Base-by-base conservation (phyloP, 2,888 invertebrate genomes). In the Hanleya hanleyi region DNA sequence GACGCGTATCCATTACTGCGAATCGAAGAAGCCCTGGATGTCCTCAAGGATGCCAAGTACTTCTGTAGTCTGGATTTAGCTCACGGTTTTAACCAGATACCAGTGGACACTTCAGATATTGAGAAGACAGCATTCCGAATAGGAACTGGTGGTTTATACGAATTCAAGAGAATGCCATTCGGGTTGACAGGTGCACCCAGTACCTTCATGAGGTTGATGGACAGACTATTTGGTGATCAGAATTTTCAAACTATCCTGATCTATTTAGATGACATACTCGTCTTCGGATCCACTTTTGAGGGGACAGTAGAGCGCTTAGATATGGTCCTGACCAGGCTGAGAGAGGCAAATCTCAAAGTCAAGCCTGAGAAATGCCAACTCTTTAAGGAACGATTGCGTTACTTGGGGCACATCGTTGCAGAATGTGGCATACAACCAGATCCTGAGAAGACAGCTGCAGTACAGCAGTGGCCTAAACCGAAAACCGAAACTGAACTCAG, bases 1-100 rank as follows among this genome's bases (percentile, higher is more conserved):
- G 83, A 85, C 65, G 67, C 64, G 2, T 77, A 76, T 65, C 83
- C 83, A 0, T 64, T 86, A 12, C 80, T 83, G 1, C 38, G 69
- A 1, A 78, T 86, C n/a, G 74, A 81, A 5, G 81, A 82, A 15
- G 62, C 71, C 6, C 66, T 84, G 18, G 75, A 82, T n/a, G 67
- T 64, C 1, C 37, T 84, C 35, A 33, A 57, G 6, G 75, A 76
- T 0, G 70, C 75, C 3, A 69, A 66, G 22, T 75, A 68, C 35
- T 81, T 84, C 50, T 51, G 71, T 22, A 70, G 65, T 18, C 26
- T 85, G 6, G 83, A 84, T 37, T 67, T 84, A 38, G 68, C 57
- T 18, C 41, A 66, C 12, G 84, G 84, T 18, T 85, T 77, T 64
- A 78, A 75, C 65, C 76, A 78, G 36, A 67, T 81, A 5, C 50